A percentile compares a stretch with the other conserved stretches of the same genome.
Conservation (phyloP, 2,888 invertebrate genomes). For the Maniola hyperantus region DNA sequence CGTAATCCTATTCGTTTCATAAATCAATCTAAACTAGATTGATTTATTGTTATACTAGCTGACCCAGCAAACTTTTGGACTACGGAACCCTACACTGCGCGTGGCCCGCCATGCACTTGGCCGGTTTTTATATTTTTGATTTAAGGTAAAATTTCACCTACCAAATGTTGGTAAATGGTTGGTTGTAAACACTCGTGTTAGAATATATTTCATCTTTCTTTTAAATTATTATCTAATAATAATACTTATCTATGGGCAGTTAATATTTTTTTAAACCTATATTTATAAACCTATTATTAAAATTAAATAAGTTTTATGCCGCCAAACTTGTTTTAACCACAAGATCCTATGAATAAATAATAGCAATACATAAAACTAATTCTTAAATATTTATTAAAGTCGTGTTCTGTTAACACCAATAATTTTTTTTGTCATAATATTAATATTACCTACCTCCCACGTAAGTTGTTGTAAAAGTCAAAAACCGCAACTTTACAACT, state of each 20-base stretch:
- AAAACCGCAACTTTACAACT: no score
- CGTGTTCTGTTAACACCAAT: neutral
- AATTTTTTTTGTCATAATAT: neutral
- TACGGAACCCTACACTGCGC: no score
- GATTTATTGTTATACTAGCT: no score
- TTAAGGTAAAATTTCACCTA: neutral
- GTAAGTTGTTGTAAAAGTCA: no score
- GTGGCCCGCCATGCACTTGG: no score
- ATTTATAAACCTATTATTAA: neutral
- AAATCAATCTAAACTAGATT: no score
- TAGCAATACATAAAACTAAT: neutral
- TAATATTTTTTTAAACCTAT: neutral
- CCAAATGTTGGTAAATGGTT: neutral
- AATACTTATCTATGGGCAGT: neutral
- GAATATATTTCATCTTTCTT: no score
- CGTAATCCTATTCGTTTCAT: no score
- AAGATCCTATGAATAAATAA: slow-evolving; percentile 7
- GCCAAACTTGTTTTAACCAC: neutral
- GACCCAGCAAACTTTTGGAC: no score
- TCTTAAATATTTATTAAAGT: neutral
- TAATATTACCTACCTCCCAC: no score
- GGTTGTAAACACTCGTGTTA: no score
- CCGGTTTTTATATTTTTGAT: neutral
- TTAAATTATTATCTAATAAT: neutral
- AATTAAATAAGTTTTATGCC: neutral